Evolutionary conservation across 2,113 vertebrate species (phyloP), one percentile per base, ranked within the genome.

Genomic region (Brachyhypopomus occidentalis): DNA sequence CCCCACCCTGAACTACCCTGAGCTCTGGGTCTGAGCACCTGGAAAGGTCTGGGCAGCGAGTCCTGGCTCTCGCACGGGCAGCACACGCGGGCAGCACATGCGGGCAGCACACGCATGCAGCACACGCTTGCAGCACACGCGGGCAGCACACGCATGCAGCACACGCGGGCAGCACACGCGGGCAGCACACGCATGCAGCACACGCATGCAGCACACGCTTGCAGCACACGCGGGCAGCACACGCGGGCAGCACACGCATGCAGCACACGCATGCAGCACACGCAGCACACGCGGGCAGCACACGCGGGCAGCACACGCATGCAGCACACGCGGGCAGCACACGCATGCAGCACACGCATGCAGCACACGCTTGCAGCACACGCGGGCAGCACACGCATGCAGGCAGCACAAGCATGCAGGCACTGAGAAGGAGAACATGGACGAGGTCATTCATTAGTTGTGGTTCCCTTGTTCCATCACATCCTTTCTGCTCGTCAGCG

Each of bases 391-490:
- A 76, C 19, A 74, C 3, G 64, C 62, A 55, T 34, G 27, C 22
- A 9, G 11, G 12, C 30, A 19, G 19, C 59, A 7, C 8, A 64
- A 56, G 19, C 71, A 27, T 63, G 69, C 52, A 82, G 71, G 59
- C 84, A 16, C 70, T 75, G 72, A 78, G 79, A 84, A 77, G 84
- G 78, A 64, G 75, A 64, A 34, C 1, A 73, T 2, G 69, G 27
- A 64, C 6, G 73, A 79, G 76, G 80, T 80, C 72, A 84, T 84
- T 74, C 64, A 77, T 84, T 77, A 55, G 63, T 74, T 41, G 45
- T 52, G 45, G 9, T 5, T 63, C 41, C 67, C 36, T 30, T 60
- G 38, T 72, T 73, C 63, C 23, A 38, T 60, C 52, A 16, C 1
- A 76, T 63, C 59, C 45, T 76, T 73, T 45, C 30, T 16, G 75